Evolutionary conservation across 2,888 invertebrate genomes (phyloP), one percentile per base, ranked within the genome.

Genomic region (Pterobdella sp.): DNA sequence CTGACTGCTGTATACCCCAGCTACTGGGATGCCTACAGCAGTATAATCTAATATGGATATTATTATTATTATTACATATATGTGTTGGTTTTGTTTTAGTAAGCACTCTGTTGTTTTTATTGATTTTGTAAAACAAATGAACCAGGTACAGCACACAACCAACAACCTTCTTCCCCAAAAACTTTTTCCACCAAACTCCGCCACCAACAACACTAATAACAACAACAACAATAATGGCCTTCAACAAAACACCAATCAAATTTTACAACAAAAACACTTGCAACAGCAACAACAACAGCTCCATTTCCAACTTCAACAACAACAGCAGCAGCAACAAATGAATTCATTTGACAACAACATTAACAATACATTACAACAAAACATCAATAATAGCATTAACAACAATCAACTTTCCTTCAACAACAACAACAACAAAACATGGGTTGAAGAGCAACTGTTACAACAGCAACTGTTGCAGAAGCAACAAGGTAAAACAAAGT

Each of bases 191-290:
- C 36, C 22, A 1, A 29, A 26, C 31, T 36, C n/a, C 26, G 34
- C 32, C 26, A 34, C 26, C 22, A 63, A 29, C 37, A 60, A 4
- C 63, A 56, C 18, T 64, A 63, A 29, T 64, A 72, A 26, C 73
- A 70, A 22, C 70, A 73, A 22, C 68, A 63, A 63, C 70, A 70
- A 31, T 42, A 68, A 10, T 35, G 35, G 42, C 49, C 26, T 66
- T 26, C 31, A n/a, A 37, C 36, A 10, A 31, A 14, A 3, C 64
- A 56, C 60, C 69, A 70, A 52, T 77, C 78, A 89, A 88, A 81
- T 72, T 67, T 36, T 49, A 26, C 73, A 56, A 14, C 68, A 52
- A 35, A 68, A 73, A 34, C 73, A 49, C 4, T 66, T 35, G 34
- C 74, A 72, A 42, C 71, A 56, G 3, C 36, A 32, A 29, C 71